These are phyloP conservation scores for Malurus leucopterus DNA, from an alignment of 2,797 vertebrate species.

Conservation along the genomic window DNA sequence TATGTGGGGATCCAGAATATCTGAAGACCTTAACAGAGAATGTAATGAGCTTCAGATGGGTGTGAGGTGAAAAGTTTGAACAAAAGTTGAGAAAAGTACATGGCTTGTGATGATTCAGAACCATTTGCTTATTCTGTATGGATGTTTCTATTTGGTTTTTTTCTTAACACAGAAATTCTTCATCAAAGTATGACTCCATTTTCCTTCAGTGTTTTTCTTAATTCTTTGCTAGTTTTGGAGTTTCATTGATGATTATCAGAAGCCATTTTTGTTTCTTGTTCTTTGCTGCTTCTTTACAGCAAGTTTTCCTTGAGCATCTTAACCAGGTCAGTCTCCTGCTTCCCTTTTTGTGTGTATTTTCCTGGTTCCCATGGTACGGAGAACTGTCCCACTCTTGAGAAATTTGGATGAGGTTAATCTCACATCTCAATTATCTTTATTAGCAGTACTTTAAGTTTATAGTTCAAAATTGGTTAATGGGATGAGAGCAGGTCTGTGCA, in stretches of 20 bases:
- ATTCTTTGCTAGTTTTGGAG: background rate
- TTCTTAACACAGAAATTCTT: background rate
- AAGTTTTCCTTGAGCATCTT: background rate
- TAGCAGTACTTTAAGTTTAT: background rate
- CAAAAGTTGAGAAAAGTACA: background rate
- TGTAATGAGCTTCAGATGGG: background rate
- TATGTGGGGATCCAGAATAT: background rate
- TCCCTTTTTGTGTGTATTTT: fast-evolving
- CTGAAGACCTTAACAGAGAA: background rate
- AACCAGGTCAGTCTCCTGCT: background rate
- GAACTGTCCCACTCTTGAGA: background rate
- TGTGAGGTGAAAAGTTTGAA: background rate
- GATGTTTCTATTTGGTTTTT: background rate
- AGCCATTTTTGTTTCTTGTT: background rate
- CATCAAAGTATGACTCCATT: background rate
- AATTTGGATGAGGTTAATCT: background rate
- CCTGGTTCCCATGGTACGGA: background rate
- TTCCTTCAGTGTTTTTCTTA: background rate
- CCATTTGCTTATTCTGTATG: background rate
- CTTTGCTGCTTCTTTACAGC: background rate
- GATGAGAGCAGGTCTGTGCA: background rate
- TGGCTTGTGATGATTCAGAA: background rate
- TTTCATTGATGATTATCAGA: background rate
- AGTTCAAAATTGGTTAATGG: background rate
- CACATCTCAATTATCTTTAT: background rate